Evolutionary conservation across 1,140 invertebrate genomes (phyloP), one percentile per base, ranked within the genome.

Genomic region (Phymastichus coffea): DNA sequence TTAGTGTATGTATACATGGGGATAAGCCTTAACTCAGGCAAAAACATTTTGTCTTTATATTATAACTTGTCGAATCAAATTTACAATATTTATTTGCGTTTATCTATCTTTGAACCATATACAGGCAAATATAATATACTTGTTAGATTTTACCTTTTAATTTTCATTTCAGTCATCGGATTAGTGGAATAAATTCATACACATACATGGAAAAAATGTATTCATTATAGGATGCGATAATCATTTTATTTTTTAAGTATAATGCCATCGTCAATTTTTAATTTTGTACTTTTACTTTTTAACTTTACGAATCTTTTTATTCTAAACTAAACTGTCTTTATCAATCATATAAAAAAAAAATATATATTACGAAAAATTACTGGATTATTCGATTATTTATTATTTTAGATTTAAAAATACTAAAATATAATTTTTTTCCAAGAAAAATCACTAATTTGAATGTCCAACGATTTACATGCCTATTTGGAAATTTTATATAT

Each of bases 401-500:
- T n/a, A n/a, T n/a, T n/a, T n/a, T n/a, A n/a, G n/a, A n/a, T n/a
- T n/a, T n/a, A n/a, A n/a, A n/a, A n/a, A n/a, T n/a, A n/a, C n/a
- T n/a, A n/a, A n/a, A n/a, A n/a, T n/a, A n/a, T n/a, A n/a, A n/a
- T n/a, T n/a, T n/a, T n/a, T n/a, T n/a, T n/a, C n/a, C n/a, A n/a
- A n/a, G n/a, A n/a, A n/a, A n/a, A n/a, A n/a, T n/a, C n/a, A n/a
- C n/a, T n/a, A n/a, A n/a, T n/a, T n/a, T n/a, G n/a, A n/a, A n/a
- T n/a, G n/a, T n/a, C n/a, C n/a, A n/a, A n/a, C n/a, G n/a, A n/a
- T n/a, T n/a, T n/a, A n/a, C n/a, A n/a, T n/a, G n/a, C n/a, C n/a
- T n/a, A n/a, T n/a, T n/a, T n/a, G n/a, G n/a, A n/a, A 62, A 73
- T 66, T 70, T 74, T 69, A 68, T 69, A 68, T 68, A 69, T 71